A percentile compares a stretch with the other conserved stretches of the same genome.
phyloP scores from a whole-genome alignment of 2,797 vertebrate species.

The Argentina silus region DNA sequence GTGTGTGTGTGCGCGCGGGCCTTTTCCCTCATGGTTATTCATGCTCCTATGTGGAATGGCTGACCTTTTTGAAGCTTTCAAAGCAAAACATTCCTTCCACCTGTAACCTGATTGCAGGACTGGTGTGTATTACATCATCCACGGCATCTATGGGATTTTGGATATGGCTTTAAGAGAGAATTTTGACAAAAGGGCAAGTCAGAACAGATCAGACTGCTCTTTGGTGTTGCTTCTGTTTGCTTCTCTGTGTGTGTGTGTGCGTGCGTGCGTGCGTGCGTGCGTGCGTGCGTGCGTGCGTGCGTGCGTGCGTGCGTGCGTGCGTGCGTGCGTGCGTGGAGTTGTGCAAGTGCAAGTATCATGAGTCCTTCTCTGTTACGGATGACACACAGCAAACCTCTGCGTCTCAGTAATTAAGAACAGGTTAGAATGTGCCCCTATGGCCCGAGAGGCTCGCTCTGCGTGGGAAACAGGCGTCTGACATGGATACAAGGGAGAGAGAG shows the following conservation, averaged over 20 bases:
- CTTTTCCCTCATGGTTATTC: no score
- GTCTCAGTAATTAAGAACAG: constrained; percentile 46
- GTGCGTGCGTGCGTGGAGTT: constrained; percentile 15
- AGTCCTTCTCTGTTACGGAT: constrained; percentile 24
- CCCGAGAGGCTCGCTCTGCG: constrained; percentile 36
- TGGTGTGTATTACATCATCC: background rate
- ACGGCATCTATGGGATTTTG: background rate
- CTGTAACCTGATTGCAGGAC: background rate
- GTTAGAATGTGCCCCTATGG: constrained; percentile 23
- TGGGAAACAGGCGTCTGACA: constrained; percentile 48
- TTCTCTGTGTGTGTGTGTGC: no score
- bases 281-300: background rate
- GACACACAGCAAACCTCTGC: constrained; percentile 37
- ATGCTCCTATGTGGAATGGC: no score
- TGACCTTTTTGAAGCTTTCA: no score
- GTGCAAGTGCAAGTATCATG: constrained; percentile 22
- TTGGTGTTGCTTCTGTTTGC: no score
- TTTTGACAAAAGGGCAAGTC: constrained; percentile 13
- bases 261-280: background rate
- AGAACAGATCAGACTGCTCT: constrained; percentile 16
- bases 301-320: constrained; percentile 2
- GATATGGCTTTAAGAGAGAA: constrained; percentile 2
- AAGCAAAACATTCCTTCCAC: background rate
- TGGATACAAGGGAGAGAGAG: constrained; percentile 41
- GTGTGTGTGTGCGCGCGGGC: no score